Evolutionary conservation across 2,888 invertebrate genomes (phyloP), one percentile per base, ranked within the genome.

Genomic region (Aphodius granarius): DNA sequence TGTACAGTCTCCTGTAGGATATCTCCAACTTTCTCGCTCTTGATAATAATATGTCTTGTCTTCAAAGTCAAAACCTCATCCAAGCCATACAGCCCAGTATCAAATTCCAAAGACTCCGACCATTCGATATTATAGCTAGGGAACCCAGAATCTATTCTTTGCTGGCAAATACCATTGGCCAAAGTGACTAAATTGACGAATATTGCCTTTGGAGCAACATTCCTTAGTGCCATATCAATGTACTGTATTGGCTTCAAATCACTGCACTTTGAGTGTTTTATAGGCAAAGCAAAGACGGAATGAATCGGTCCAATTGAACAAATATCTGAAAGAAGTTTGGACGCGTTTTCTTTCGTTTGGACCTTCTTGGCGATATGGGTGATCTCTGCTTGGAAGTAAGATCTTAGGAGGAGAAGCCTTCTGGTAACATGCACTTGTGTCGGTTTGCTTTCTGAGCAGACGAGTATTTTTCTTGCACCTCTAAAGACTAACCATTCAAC

Each of bases 401-500:
- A 78, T 75, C 85, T 83, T 3, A 87, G 80, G 9, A 87, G 80
- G 4, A 82, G 79, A 3, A 87, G 77, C 6, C 86, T 81, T 16
- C 86, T 81, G 20, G 84, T 85, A 21, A 86, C 79, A 77, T 84
- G 81, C 19, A 91, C 88, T 85, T 97, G 96, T 86, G 96, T 96
- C 17, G 95, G 94, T 78, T 93, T 94, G 19, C 89, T 89, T 64
- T 97, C 92, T 0, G 96, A 95, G 0, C 94, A 94, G 0, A 97
- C 89, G 0, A 97, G 90, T 5, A 98, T 84, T 81, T 94, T 93
- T 80, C 90, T 91, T 0, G 94, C 97, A 0, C 97, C 97, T 77
- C 97, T 90, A 73, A 94, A 87, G 72, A 96, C 91, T 81, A 98
- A 88, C 96, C 96, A 97, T 83, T 96, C 94, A 0, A 93, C 92